Percentiles rank a stretch among this genome's conserved stretches.
Conservation (phyloP, 2,113 vertebrate genomes). For the Callocephalon fimbriatum region DNA sequence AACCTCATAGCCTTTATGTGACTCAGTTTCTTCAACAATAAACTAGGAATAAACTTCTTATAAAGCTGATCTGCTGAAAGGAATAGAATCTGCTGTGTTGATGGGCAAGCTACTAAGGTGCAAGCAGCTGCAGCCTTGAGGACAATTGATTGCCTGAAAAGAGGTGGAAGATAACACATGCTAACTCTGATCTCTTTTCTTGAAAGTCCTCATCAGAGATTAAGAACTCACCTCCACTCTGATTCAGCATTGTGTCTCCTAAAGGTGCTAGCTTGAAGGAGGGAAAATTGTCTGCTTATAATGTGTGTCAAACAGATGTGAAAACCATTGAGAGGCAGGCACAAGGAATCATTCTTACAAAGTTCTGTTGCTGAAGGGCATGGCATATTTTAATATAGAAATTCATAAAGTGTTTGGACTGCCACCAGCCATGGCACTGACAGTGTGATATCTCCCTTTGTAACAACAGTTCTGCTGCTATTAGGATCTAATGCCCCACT, state of each 20-base stretch:
- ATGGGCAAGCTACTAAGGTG: not conserved
- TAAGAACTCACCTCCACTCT: not conserved
- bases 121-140: not conserved
- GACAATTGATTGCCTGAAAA: not conserved
- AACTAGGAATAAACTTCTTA: not conserved
- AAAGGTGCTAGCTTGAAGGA: not conserved
- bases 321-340: not conserved
- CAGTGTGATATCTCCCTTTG: not conserved
- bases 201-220: not conserved
- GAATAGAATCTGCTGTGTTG: not conserved
- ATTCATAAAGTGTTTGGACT: not conserved
- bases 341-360: not conserved
- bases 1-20: not conserved
- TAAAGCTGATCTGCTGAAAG: not conserved
- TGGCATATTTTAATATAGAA: not conserved
- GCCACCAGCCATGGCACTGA: not conserved
- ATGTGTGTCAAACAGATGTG: not conserved
- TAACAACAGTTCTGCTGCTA: not conserved
- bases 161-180: not conserved
- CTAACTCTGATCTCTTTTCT: not conserved
- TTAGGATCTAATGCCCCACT: not conserved
- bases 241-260: not conserved
- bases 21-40: not conserved
- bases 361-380: not conserved
- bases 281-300: not conserved